Percentiles rank a stretch among this genome's conserved stretches.
phyloP scores from a whole-genome alignment of 2,113 vertebrate genomes.

The Rhinopithecus roxellana region DNA sequence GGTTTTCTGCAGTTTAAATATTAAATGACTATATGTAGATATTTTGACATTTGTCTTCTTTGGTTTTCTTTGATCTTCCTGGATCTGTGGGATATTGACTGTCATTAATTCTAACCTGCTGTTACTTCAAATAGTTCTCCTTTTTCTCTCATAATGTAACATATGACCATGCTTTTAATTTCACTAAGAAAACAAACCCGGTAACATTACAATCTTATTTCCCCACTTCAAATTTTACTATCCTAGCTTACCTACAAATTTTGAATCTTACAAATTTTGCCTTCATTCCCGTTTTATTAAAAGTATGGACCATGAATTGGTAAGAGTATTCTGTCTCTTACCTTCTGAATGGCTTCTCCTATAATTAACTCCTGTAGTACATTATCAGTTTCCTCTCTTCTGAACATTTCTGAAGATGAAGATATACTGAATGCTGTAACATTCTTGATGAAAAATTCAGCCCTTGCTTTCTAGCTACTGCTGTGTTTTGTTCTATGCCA shows the following conservation, averaged over 20 bases:
- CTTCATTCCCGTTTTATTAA: constrained; percentile 1
- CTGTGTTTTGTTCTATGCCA: not conserved
- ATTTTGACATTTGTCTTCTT: not conserved
- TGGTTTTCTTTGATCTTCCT: not conserved
- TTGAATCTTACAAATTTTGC: not conserved
- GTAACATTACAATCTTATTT: not conserved
- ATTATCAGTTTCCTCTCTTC: not conserved
- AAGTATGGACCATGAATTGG: not conserved
- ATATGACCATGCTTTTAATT: not conserved
- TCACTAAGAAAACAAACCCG: not conserved
- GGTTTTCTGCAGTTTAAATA: not conserved
- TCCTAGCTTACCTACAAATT: not conserved
- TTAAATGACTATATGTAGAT: not conserved
- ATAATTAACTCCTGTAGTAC: not conserved
- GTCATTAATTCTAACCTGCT: not conserved
- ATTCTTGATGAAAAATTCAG: not conserved
- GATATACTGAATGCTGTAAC: not conserved
- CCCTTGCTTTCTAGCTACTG: not conserved
- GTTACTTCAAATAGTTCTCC: not conserved
- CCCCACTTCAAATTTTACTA: not conserved
- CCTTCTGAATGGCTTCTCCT: not conserved
- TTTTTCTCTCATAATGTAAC: not conserved
- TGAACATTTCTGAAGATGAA: constrained; percentile 6
- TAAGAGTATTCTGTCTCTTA: not conserved
- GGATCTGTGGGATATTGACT: not conserved